Evolutionary conservation across 2,797 vertebrate species (phyloP).

Genomic region (Megaceryle alcyon): DNA sequence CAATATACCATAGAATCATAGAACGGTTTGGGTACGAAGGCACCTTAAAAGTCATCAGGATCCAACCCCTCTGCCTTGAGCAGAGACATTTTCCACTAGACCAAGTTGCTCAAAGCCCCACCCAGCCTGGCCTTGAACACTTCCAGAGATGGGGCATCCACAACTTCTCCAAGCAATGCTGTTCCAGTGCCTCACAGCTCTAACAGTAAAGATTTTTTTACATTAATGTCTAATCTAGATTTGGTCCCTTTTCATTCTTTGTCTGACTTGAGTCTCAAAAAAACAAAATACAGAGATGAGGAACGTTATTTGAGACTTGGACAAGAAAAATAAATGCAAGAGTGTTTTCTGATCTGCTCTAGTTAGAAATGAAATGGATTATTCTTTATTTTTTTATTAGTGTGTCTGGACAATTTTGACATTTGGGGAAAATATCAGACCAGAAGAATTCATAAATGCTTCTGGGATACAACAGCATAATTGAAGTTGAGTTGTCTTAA

Average conservation of each 20-base stretch:
- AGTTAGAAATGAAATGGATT: slow-evolving; percentile 9
- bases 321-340: slow-evolving; percentile 29
- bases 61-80: background rate
- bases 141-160: background rate
- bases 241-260: slow-evolving; percentile 13
- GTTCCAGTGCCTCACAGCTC: background rate
- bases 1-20: background rate
- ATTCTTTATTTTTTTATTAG: background rate
- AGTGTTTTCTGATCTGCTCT: slow-evolving; percentile 1
- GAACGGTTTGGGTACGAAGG: background rate
- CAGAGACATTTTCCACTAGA: background rate
- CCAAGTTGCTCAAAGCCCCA: background rate
- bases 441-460: slow-evolving; percentile 15
- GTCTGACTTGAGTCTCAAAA: background rate
- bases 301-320: background rate
- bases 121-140: background rate
- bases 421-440: slow-evolving; percentile 31
- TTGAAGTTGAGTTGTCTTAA: background rate
- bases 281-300: background rate
- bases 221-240: background rate
- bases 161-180: background rate
- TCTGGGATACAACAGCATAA: background rate
- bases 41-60: background rate
- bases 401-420: background rate
- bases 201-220: background rate